These are phyloP conservation scores for Machimus atricapillus DNA, from an alignment of 2,888 invertebrate genomes.

Conservation along the genomic window DNA sequence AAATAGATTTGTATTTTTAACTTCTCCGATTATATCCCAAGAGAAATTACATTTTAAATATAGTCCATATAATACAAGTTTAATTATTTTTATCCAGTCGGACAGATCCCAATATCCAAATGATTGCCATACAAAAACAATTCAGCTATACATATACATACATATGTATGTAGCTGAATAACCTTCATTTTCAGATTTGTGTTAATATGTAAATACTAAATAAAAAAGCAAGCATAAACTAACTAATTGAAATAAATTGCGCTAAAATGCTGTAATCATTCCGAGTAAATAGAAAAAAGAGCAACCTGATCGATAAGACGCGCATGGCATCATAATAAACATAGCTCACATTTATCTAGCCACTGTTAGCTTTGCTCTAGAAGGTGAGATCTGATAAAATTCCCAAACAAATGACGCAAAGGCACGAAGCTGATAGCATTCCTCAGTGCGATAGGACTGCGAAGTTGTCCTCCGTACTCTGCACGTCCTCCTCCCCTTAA, in stretches of 20 bases:
- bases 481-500: neutral
- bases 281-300: neutral
- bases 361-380: neutral
- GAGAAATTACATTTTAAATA: too few relatives aligned
- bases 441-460: neutral
- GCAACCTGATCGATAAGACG: neutral
- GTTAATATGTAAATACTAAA: neutral
- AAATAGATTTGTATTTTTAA: neutral
- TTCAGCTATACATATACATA: neutral
- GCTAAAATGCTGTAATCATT: neutral
- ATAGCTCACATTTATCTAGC: neutral
- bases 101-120: too few relatives aligned
- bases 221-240: neutral
- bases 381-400: constrained; percentile 8
- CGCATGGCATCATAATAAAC: too few relatives aligned
- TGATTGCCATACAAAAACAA: too few relatives aligned
- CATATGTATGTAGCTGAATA: neutral
- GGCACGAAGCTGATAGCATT: neutral
- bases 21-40: too few relatives aligned
- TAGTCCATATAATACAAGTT: too few relatives aligned
- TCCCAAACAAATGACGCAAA: neutral
- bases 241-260: neutral
- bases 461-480: neutral
- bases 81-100: too few relatives aligned
- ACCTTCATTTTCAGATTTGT: neutral